Conservation (phyloP, 2,888 invertebrate species). For the Clistopyga incitator region DNA sequence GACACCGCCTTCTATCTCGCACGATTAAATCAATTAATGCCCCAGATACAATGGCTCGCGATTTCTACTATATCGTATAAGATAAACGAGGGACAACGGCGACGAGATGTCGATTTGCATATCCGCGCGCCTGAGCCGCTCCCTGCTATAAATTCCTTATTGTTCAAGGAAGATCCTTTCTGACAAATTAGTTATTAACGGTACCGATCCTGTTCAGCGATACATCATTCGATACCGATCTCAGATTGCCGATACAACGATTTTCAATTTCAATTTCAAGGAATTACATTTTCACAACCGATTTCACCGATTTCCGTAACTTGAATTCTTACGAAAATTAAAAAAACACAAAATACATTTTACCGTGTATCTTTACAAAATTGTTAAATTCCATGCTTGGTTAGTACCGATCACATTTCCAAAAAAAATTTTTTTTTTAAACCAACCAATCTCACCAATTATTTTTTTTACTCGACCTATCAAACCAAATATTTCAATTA, state of each 20-base stretch:
- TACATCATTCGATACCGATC: neutral
- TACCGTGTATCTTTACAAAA: too few species aligned
- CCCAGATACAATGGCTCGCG: constrained; percentile 62
- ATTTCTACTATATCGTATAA: constrained; percentile 38
- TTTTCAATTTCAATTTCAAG: too few species aligned
- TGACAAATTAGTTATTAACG: constrained; percentile 16
- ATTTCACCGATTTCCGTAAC: too few species aligned
- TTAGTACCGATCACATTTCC: too few species aligned
- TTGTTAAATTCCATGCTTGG: too few species aligned
- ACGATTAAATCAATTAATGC: constrained; percentile 67
- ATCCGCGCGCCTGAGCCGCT: constrained; percentile 49
- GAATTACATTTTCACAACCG: too few species aligned
- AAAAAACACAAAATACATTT: too few species aligned
- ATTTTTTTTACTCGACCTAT: too few species aligned
- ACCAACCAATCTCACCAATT: too few species aligned
- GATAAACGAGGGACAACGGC: constrained; percentile 52
- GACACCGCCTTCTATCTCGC: constrained; percentile 56
- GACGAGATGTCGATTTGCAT: constrained; percentile 60
- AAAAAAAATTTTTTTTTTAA: too few species aligned
- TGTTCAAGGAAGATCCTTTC: constrained; percentile 37
- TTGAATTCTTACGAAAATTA: too few species aligned
- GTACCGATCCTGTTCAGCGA: neutral
- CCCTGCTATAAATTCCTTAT: constrained; percentile 57
- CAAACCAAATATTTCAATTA: neutral
- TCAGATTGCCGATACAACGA: neutral